A percentile compares a stretch with the other conserved stretches of the same genome.
phyloP scores from a whole-genome alignment of 2,888 invertebrate species.

The Argynnis bischoffii region DNA sequence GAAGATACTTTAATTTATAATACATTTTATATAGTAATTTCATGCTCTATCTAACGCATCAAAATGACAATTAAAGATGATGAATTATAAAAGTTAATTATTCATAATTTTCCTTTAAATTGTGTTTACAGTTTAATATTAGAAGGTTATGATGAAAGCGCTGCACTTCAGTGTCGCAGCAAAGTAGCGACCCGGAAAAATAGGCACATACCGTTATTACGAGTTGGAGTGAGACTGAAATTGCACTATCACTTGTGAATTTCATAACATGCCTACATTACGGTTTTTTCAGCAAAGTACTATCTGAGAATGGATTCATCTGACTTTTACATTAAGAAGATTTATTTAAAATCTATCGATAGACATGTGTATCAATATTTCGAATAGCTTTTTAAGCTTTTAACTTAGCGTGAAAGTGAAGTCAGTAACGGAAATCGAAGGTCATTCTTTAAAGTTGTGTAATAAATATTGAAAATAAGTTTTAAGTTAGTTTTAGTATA shows the following conservation, averaged over 20 bases:
- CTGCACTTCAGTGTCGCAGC: background rate
- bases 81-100: no score
- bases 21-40: no score
- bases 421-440: no score
- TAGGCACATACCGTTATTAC: conserved; percentile 22
- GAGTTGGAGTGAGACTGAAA: conserved; percentile 15
- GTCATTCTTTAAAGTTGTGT: no score
- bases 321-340: background rate
- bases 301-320: background rate
- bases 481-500: no score
- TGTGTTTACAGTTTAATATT: background rate
- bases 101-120: no score
- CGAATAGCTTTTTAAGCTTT: background rate
- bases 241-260: conserved; percentile 24
- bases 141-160: background rate
- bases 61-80: no score
- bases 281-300: background rate
- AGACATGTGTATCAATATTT: background rate
- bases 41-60: no score
- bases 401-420: background rate
- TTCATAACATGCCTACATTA: conserved; percentile 13
- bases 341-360: conserved; percentile 2
- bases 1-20: no score
- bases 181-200: conserved; percentile 19
- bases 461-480: no score